Percentiles rank a stretch among this genome's conserved stretches.
Evolutionary conservation across 2,797 vertebrate species (phyloP).

Genomic region (Ctenochaetus hawaiiensis): DNA sequence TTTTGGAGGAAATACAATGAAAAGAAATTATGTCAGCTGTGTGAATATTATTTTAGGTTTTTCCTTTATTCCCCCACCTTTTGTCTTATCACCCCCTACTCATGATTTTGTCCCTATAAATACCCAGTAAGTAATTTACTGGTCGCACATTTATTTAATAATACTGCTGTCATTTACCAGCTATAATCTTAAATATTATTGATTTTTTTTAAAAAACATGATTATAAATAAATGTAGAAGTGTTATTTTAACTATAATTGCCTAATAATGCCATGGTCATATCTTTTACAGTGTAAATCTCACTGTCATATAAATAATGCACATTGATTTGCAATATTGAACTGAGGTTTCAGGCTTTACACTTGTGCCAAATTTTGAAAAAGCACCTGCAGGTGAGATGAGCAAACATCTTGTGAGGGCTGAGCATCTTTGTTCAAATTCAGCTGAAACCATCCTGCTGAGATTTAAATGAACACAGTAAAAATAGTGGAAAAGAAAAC

Average conservation of each 20-base stretch:
- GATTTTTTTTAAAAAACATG: neutral
- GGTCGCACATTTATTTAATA: too few relatives aligned
- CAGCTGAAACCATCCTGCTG: neutral
- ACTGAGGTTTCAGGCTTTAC: neutral
- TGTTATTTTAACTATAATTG: neutral
- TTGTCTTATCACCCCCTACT: too few relatives aligned
- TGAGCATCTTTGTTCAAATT: constrained; percentile 8
- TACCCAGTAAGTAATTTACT: too few relatives aligned
- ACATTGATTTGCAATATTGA: neutral
- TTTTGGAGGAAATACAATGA: too few relatives aligned
- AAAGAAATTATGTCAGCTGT: too few relatives aligned
- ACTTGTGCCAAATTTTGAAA: neutral
- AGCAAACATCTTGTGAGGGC: constrained; percentile 71
- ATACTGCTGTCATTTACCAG: too few relatives aligned
- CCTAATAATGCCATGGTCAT: neutral
- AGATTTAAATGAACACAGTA: constrained; percentile 70
- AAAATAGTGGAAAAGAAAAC: constrained; percentile 68
- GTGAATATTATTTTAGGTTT: too few relatives aligned
- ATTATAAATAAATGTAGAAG: neutral
- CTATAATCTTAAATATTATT: neutral
- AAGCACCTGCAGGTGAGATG: constrained; percentile 56
- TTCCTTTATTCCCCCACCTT: too few relatives aligned
- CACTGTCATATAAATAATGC: too few relatives aligned
- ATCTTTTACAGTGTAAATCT: too few relatives aligned
- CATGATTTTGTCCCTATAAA: too few relatives aligned